Evolutionary conservation across 2,113 vertebrate species (phyloP), one percentile per base, ranked within the genome.

Genomic region (Solea solea): DNA sequence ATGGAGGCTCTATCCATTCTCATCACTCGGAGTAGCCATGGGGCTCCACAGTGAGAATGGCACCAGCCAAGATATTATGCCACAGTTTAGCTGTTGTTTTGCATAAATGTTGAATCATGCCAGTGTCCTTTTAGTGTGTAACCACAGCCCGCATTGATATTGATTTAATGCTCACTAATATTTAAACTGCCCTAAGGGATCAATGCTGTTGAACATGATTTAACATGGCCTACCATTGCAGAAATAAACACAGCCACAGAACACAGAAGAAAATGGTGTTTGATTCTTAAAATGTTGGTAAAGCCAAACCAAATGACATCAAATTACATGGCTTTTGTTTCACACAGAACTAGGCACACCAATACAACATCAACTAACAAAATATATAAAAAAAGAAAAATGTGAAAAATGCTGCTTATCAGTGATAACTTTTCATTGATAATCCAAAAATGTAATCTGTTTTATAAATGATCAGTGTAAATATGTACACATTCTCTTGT

Each of bases 51-150:
- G 71, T 50, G 72, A 82, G 82, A 84, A 87, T 74, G 84, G 86
- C 79, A 89, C 88, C 91, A 90, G 90, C 91, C 90, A 90, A 91
- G 81, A 90, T 86, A 85, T 89, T 88, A 90, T 86, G 88, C 88
- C 89, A 84, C 88, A 89, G 89, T 91, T 89, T 86, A 90, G 84
- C 89, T 90, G 86, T 91, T 91, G 90, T 91, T 91, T 90, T 92
- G 89, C 91, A 92, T 91, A 89, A 90, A 91, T 88, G 91, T 92
- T 91, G 89, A 91, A 91, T 92, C 89, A 91, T 81, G 88, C 89
- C 89, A 90, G 84, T 75, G 68, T 91, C 86, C 84, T 85, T 90
- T 92, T 86, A 90, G 70, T 80, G 81, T 76, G 82, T 75, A 88
- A 88, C 88, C 91, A 89, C 90, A 89, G 86, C 74, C 81, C 71